A percentile compares a stretch with the other conserved stretches of the same genome.
Evolutionary conservation across 92 coral and sea anemone species (phyloP).

Genomic region (Umimayanthus kanabou): DNA sequence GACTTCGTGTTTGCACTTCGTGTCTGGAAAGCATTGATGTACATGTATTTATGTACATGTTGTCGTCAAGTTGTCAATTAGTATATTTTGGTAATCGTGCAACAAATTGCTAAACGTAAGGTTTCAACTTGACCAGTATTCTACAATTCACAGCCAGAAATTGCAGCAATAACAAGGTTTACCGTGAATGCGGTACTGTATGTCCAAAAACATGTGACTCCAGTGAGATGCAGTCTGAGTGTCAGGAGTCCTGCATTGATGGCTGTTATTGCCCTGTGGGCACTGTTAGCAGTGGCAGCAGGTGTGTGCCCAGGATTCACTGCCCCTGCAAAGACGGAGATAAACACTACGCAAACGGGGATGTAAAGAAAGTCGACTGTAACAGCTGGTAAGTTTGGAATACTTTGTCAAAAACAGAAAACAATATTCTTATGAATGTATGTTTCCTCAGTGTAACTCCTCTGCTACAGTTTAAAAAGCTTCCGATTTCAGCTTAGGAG

Average conservation of each 20-base stretch:
- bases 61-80: too few relatives aligned
- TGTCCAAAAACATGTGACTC: conserved; percentile 67
- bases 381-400: conserved; percentile 42
- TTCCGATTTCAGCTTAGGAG: too few relatives aligned
- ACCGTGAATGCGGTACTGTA: conserved; percentile 67
- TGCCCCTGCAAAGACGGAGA: conserved; percentile 52
- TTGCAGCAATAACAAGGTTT: conserved; percentile 56
- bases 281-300: conserved; percentile 52
- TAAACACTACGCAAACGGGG: conserved; percentile 19
- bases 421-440: not conserved
- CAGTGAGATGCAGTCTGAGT: conserved; percentile 47
- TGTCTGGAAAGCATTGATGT: too few relatives aligned
- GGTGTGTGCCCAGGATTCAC: conserved; percentile 31
- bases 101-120: too few relatives aligned
- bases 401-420: not conserved
- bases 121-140: not conserved
- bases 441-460: too few relatives aligned
- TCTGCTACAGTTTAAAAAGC: too few relatives aligned
- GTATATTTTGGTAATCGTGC: too few relatives aligned
- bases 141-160: conserved; percentile 45
- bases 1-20: too few relatives aligned
- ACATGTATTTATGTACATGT: too few relatives aligned
- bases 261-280: conserved; percentile 78
- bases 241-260: conserved; percentile 67
- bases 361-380: conserved; percentile 24